Evolutionary conservation across 2,113 vertebrate species (phyloP).

Genomic region (Dendropsophus ebraccatus): DNA sequence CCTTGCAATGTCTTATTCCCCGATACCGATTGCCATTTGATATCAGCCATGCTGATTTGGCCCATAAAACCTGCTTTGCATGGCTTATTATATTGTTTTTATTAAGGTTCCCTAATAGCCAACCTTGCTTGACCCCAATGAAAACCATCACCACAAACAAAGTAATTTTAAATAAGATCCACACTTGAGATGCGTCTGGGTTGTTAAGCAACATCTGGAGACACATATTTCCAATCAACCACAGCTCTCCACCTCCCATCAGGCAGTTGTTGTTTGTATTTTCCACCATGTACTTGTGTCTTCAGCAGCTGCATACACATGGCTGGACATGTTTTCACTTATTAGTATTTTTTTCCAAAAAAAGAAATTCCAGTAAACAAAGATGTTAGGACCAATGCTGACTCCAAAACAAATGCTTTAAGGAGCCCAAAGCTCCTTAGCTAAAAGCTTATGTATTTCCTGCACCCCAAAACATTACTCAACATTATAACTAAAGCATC

Average conservation of each 20-base stretch:
- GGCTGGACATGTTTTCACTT: neutral
- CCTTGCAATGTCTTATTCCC: too few species aligned
- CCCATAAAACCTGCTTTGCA: too few species aligned
- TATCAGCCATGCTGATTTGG: too few species aligned
- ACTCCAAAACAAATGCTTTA: neutral
- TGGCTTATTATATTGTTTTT: too few species aligned
- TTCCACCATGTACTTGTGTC: neutral
- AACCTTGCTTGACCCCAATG: conserved; percentile 1
- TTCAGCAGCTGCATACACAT: conserved; percentile 10
- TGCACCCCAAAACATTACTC: conserved; percentile 17
- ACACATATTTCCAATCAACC: conserved; percentile 10
- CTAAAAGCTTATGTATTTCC: neutral
- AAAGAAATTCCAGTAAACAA: neutral
- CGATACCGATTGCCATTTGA: too few species aligned
- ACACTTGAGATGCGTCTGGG: neutral
- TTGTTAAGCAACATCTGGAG: conserved; percentile 48
- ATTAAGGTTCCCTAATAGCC: neutral
- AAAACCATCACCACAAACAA: neutral
- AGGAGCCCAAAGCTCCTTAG: neutral
- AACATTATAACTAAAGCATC: neutral
- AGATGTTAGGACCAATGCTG: neutral
- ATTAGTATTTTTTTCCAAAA: neutral
- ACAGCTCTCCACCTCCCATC: conserved; percentile 11
- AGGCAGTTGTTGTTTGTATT: neutral
- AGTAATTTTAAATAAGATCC: conserved; percentile 17